Evolutionary conservation across 2,888 invertebrate genomes (phyloP).

Genomic region (Tipula unca): DNA sequence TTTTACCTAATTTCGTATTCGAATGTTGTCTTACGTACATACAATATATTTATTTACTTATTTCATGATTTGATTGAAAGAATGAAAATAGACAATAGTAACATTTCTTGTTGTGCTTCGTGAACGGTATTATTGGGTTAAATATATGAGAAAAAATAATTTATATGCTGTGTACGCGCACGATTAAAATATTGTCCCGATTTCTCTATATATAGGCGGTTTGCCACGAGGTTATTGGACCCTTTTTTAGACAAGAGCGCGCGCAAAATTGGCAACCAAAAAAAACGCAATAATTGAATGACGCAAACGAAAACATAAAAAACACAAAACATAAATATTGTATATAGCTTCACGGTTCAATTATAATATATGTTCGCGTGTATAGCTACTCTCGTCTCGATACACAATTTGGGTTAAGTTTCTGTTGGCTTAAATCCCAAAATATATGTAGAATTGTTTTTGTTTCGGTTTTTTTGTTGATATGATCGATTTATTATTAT

Average conservation of each 20-base stretch:
- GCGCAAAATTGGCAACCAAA: background rate
- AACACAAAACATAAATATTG: background rate
- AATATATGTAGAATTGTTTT: background rate
- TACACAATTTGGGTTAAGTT: slow-evolving; percentile 8
- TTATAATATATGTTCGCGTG: background rate
- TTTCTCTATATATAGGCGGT: background rate
- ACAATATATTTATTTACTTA: background rate
- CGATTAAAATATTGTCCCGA: background rate
- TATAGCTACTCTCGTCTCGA: background rate
- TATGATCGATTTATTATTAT: background rate
- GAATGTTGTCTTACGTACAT: background rate
- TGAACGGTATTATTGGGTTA: slow-evolving; percentile 14
- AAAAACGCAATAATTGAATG: background rate
- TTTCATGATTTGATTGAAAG: background rate
- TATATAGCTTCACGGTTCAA: background rate
- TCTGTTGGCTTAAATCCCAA: background rate
- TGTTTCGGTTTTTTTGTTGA: background rate
- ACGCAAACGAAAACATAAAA: background rate
- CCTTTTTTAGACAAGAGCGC: background rate
- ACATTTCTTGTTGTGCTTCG: slow-evolving; percentile 3
- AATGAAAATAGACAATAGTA: slow-evolving; percentile 8
- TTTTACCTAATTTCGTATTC: background rate
- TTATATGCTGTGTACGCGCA: background rate
- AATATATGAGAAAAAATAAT: background rate
- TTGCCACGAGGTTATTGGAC: background rate